Conservation (phyloP, 2,797 vertebrate species). For the Chelon labrosus region DNA sequence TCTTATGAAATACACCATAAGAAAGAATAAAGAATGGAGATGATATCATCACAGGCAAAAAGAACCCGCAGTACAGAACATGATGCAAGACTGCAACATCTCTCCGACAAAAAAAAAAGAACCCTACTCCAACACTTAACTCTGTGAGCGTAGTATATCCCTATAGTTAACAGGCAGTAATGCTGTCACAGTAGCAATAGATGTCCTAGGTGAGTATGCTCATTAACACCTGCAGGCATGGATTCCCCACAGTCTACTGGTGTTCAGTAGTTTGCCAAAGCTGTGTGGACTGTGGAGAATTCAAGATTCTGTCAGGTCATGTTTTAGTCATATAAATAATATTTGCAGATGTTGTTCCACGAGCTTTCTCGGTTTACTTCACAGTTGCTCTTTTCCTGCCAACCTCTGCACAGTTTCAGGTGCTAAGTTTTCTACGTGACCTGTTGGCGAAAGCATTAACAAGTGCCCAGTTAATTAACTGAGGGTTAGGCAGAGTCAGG, state of each 20-base stretch:
- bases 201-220: constrained; percentile 1
- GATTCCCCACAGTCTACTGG: neutral
- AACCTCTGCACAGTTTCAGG: too few species aligned
- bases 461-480: neutral
- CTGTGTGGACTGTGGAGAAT: neutral
- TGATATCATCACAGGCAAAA: constrained; percentile 54
- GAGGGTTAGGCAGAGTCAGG: neutral
- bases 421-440: too few species aligned
- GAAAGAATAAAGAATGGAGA: constrained; percentile 35
- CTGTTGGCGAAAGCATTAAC: neutral
- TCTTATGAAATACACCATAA: constrained; percentile 29
- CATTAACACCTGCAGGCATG: constrained; percentile 11
- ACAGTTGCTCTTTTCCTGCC: too few species aligned
- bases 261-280: constrained; percentile 1
- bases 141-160: constrained; percentile 17
- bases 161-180: neutral
- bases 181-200: constrained; percentile 13
- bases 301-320: neutral
- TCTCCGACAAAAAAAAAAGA: neutral
- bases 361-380: too few species aligned
- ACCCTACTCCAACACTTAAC: constrained; percentile 1
- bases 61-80: constrained; percentile 9
- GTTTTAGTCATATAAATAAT: too few species aligned
- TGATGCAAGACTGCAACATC: constrained; percentile 58
- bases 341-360: too few species aligned